These are phyloP conservation scores for Taurulus bubalis DNA, from an alignment of 2,113 vertebrate genomes.

Conservation along the genomic window DNA sequence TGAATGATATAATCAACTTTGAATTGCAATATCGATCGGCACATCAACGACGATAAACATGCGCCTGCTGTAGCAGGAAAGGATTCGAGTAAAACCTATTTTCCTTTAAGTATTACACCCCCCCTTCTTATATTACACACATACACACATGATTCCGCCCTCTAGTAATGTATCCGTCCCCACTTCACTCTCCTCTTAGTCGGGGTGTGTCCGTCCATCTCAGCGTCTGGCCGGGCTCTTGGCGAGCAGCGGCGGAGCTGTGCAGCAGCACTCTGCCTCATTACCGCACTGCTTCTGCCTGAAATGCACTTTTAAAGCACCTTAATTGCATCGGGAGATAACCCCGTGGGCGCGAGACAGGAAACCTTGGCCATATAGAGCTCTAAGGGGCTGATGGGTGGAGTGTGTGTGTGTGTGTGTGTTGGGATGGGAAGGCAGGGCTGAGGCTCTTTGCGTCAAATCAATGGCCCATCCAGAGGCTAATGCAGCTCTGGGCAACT, in stretches of 20 bases:
- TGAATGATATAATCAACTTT: conserved; percentile 46
- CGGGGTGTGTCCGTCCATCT: conserved; percentile 72
- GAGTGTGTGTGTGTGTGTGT: conserved; percentile 42
- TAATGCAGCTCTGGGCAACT: conserved; percentile 97
- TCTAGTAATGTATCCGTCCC: conserved; percentile 65
- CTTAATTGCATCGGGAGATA: conserved; percentile 99
- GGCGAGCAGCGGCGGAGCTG: conserved; percentile 45
- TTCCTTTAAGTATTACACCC: conserved; percentile 49
- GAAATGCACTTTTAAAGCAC: conserved; percentile 97
- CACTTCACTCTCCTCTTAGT: conserved; percentile 35
- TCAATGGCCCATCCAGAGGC: conserved; percentile 94
- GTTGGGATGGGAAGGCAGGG: conserved; percentile 49
- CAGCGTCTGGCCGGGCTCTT: conserved; percentile 48
- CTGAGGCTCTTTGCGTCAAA: conserved; percentile 92
- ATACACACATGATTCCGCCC: conserved; percentile 22
- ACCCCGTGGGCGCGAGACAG: conserved; percentile 94
- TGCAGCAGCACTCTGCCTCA: conserved; percentile 84
- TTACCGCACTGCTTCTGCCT: conserved; percentile 91
- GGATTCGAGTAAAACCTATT: conserved; percentile 59
- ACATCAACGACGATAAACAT: conserved; percentile 35
- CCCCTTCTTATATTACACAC: too few relatives aligned
- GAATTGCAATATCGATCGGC: conserved; percentile 50
- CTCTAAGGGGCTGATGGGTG: conserved; percentile 65
- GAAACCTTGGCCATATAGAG: conserved; percentile 90
- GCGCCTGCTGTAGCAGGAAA: conserved; percentile 44